Conservation (phyloP, 1,140 invertebrate species). For the Bombus waltoni region DNA sequence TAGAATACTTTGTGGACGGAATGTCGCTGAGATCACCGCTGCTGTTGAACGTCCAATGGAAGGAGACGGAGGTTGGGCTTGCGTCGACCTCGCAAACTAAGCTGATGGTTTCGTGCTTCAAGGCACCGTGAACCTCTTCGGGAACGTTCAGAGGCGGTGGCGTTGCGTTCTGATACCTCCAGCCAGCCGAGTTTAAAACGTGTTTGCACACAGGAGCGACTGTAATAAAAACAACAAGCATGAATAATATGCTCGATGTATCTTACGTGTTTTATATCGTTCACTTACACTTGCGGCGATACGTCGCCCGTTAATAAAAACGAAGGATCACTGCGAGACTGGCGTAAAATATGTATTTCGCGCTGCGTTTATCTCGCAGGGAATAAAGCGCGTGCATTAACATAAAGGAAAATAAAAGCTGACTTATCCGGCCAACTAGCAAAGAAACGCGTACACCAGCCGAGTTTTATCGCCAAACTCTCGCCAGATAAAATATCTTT, state of each 20-base stretch:
- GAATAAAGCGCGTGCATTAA: neutral
- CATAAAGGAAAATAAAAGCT: neutral
- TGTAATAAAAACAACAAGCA: conserved; percentile 68
- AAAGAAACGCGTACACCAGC: neutral
- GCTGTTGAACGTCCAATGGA: conserved; percentile 86
- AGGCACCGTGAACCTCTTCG: conserved; percentile 83
- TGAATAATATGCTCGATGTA: no score
- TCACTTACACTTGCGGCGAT: no score
- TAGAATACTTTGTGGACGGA: conserved; percentile 79
- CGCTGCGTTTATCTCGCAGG: no score
- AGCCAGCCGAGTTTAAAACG: conserved; percentile 66
- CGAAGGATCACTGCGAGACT: neutral
- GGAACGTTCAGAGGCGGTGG: conserved; percentile 70
- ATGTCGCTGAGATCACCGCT: conserved; percentile 83
- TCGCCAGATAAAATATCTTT: neutral
- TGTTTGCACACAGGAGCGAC: conserved; percentile 85
- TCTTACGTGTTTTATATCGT: no score
- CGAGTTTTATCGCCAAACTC: neutral
- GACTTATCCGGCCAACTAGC: neutral
- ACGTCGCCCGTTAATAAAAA: neutral
- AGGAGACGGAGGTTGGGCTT: conserved; percentile 83
- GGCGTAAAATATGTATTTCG: neutral
- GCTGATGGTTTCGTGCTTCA: conserved; percentile 84
- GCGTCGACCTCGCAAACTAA: conserved; percentile 86
- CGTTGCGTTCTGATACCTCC: conserved; percentile 66